These are phyloP conservation scores for Hipparchia semele DNA, from an alignment of 2,888 invertebrate genomes.

Conservation along the genomic window DNA sequence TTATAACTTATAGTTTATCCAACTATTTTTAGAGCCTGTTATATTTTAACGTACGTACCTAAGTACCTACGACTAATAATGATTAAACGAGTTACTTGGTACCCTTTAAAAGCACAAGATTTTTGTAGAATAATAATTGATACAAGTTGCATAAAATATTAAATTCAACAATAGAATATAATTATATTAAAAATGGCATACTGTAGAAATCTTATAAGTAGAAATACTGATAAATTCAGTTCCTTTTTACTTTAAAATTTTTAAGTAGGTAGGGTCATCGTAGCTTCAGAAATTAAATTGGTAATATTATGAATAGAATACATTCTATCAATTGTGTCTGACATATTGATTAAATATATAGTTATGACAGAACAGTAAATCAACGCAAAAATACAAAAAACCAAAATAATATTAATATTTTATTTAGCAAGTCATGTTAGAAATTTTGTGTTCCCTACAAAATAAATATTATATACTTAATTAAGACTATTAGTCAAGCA, in stretches of 20 bases:
- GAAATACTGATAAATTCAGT: neutral
- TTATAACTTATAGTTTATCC: neutral
- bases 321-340: too few species aligned
- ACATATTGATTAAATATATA: neutral
- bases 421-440: neutral
- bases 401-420: neutral
- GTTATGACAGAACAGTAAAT: constrained; percentile 11
- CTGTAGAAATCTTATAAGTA: neutral
- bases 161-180: neutral
- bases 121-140: neutral
- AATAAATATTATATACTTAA: neutral
- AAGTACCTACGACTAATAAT: neutral
- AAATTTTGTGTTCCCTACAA: neutral
- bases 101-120: neutral
- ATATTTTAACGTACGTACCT: neutral
- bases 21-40: neutral
- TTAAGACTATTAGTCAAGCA: neutral
- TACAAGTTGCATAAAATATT: neutral
- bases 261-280: neutral
- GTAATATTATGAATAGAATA: neutral
- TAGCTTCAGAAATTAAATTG: neutral
- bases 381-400: constrained; percentile 5
- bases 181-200: neutral
- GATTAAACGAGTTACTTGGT: neutral
- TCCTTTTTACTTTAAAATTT: neutral